Evolutionary conservation across 2,888 invertebrate genomes (phyloP).

Genomic region (Anaspis maculata): DNA sequence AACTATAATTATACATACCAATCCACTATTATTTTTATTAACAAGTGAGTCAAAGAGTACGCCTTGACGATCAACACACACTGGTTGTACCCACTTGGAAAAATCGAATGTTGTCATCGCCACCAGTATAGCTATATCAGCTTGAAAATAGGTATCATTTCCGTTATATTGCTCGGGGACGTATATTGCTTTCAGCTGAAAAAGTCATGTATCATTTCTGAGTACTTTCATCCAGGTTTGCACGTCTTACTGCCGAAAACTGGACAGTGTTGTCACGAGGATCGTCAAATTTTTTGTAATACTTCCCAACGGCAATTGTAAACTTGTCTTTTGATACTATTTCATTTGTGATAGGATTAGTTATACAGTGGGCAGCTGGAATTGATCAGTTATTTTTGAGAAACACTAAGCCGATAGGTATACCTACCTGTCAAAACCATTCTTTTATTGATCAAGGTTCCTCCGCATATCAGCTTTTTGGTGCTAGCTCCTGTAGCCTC

Average conservation of each 20-base stretch:
- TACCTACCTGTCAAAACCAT: constrained; percentile 30
- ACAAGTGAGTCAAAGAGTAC: too few species aligned
- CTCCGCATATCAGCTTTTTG: constrained; percentile 26
- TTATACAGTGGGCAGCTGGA: constrained; percentile 36
- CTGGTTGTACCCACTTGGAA: constrained; percentile 32
- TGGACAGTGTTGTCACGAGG: too few species aligned
- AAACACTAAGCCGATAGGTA: too few species aligned
- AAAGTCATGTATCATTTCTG: too few species aligned
- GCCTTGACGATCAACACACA: constrained; percentile 36
- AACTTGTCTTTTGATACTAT: constrained; percentile 8
- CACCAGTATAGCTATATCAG: constrained; percentile 36
- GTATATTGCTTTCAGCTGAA: too few species aligned
- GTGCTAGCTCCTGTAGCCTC: constrained; percentile 1
- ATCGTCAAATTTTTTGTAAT: constrained; percentile 27
- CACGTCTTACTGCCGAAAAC: too few species aligned
- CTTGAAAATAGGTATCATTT: constrained; percentile 19
- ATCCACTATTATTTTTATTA: too few species aligned
- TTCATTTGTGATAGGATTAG: constrained; percentile 6
- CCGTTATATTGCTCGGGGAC: constrained; percentile 23
- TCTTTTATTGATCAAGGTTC: constrained; percentile 27
- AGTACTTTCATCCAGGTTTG: too few species aligned
- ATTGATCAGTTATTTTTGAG: too few species aligned
- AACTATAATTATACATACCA: too few species aligned
- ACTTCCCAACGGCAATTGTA: constrained; percentile 32
- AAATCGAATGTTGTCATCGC: constrained; percentile 26